phyloP scores from a whole-genome alignment of 2,888 invertebrate genomes.

The Catonia carolina region DNA sequence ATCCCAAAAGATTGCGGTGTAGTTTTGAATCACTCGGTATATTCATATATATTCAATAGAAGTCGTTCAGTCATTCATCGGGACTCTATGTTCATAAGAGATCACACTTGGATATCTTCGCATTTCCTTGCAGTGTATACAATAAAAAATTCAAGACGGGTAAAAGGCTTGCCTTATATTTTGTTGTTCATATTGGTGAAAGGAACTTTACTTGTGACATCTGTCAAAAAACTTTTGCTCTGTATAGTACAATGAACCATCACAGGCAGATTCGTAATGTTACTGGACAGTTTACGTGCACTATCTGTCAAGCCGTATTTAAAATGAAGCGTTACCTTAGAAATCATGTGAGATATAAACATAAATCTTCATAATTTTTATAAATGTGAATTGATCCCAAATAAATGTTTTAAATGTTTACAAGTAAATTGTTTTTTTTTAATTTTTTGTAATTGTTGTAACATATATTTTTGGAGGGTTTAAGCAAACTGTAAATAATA shows the following conservation, averaged over 20 bases:
- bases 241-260: neutral
- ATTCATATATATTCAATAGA: too few species aligned
- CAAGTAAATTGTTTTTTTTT: too few species aligned
- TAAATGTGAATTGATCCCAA: too few species aligned
- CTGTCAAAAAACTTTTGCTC: conserved; percentile 21
- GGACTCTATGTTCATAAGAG: conserved; percentile 37
- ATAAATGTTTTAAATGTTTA: too few species aligned
- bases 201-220: conserved; percentile 41
- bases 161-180: conserved; percentile 40
- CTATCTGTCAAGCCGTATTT: conserved; percentile 39
- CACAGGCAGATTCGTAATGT: conserved; percentile 40
- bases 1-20: too few species aligned
- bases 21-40: too few species aligned
- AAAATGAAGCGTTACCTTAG: conserved; percentile 50
- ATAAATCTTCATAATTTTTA: conserved; percentile 25
- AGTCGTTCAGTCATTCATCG: conserved; percentile 17
- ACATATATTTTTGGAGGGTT: too few species aligned
- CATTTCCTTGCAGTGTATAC: conserved; percentile 54
- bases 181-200: conserved; percentile 43
- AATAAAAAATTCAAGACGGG: conserved; percentile 46
- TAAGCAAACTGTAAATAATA: too few species aligned
- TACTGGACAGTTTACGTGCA: conserved; percentile 46
- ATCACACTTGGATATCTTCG: conserved; percentile 43
- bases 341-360: conserved; percentile 42
- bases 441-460: too few species aligned